Conservation (phyloP, 2,113 vertebrate genomes). For the Hydrolagus affinis region DNA sequence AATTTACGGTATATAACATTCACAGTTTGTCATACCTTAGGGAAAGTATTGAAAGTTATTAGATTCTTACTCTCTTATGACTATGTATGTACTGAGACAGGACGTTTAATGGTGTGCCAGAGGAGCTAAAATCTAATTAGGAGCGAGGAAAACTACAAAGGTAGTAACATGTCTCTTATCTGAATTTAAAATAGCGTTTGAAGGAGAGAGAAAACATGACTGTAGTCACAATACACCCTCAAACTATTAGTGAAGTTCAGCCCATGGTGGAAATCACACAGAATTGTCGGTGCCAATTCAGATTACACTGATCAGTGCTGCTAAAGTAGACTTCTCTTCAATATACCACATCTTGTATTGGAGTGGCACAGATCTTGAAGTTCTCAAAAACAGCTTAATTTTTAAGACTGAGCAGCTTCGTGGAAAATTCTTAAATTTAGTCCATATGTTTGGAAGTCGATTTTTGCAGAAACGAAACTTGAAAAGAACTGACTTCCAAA, state of each 20-base stretch:
- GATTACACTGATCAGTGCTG: conserved; percentile 1
- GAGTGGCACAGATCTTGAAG: background rate
- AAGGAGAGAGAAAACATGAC: background rate
- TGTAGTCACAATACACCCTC: background rate
- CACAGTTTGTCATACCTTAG: too few relatives aligned
- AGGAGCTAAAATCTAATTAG: background rate
- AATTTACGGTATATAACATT: too few relatives aligned
- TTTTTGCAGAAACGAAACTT: too few relatives aligned
- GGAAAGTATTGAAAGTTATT: too few relatives aligned
- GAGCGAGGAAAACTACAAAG: background rate
- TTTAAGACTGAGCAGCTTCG: background rate
- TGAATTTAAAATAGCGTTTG: background rate
- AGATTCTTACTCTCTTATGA: too few relatives aligned
- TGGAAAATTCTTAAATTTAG: too few relatives aligned
- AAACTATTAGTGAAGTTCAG: background rate
- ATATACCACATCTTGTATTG: background rate
- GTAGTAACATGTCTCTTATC: background rate
- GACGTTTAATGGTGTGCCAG: too few relatives aligned
- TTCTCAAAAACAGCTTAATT: background rate
- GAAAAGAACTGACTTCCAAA: too few relatives aligned
- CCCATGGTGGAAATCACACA: background rate
- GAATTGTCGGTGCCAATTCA: background rate
- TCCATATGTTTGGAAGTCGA: too few relatives aligned
- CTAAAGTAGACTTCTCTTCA: background rate
- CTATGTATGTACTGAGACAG: too few relatives aligned